Base-by-base conservation (phyloP, 2,113 vertebrate genomes). In the Aphyosemion australe region DNA sequence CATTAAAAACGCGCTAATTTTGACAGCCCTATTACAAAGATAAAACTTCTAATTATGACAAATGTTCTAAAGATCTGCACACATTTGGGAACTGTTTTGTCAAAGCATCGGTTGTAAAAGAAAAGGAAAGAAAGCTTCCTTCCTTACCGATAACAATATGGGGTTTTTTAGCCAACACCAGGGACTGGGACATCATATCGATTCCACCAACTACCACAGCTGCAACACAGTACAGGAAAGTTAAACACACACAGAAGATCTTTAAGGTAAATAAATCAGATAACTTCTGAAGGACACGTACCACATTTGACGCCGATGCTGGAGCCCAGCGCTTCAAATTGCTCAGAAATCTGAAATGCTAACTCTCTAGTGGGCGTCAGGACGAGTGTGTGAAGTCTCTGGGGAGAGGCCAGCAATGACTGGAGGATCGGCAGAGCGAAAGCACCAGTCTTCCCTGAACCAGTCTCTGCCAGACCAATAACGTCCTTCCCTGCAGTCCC, bases 361-460 rank as follows among this genome's bases (percentile, higher is more conserved):
- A 99, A 62, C 84, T 99, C 97, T 26, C 97, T 93, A 7, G 97
- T 99, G 0, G 97, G 97, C 0, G 97, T 99, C 67, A 99, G 95
- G 15, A 99, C 93, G 3, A 99, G 93, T 3, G 96, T 94, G 75
- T 98, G 98, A 21, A 99, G 92, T 16, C 96, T 92, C 87, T 97
- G 96, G 0, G 96, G 94, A 0, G 90, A 94, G 63, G 95, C 89
- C 68, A 99, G 88, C 58, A 99, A 91, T 0, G 94, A 93, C 54
- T 99, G 97, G 58, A 99, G 94, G 75, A 99, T 97, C 31, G 97
- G 97, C 74, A 99, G 78, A 21, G 97, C 97, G 20, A 99, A 99
- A 1, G 97, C 97, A 0, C 93, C 97, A 0, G 97, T 99, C 91
- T 99, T 99, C 26, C 97, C 97, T 43, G 97, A 99, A 11, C 97